phyloP scores from a whole-genome alignment of 2,888 invertebrate species.

The Orchesella flavescens region DNA sequence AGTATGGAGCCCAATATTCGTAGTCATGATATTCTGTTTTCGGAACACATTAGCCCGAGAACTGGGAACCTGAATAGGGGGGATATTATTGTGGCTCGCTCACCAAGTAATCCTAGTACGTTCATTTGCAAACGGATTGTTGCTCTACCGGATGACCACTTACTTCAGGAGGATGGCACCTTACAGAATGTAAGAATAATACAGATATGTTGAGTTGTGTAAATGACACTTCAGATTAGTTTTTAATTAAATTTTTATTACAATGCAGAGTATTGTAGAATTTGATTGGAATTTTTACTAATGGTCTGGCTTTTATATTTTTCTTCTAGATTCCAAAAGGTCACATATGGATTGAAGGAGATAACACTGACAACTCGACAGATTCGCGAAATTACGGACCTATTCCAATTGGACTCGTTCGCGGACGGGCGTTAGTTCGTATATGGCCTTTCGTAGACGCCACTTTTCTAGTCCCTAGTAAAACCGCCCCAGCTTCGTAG shows the following conservation, averaged over 20 bases:
- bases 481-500: background rate
- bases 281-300: no score
- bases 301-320: no score
- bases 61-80: slow-evolving; percentile 81
- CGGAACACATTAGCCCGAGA: slow-evolving; percentile 85
- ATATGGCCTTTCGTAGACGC: slow-evolving; percentile 80
- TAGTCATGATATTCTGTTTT: slow-evolving; percentile 86
- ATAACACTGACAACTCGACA: slow-evolving; percentile 87
- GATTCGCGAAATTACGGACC: slow-evolving; percentile 92
- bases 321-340: slow-evolving; percentile 82
- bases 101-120: slow-evolving; percentile 85
- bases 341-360: slow-evolving; percentile 94
- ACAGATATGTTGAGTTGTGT: background rate
- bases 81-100: slow-evolving; percentile 88
- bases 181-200: slow-evolving; percentile 68
- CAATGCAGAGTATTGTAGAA: no score
- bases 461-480: slow-evolving; percentile 19
- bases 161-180: slow-evolving; percentile 73
- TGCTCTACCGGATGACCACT: slow-evolving; percentile 83
- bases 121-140: slow-evolving; percentile 90
- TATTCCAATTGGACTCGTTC: slow-evolving; percentile 86
- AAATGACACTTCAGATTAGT: background rate
- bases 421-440: slow-evolving; percentile 86
- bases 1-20: slow-evolving; percentile 94
- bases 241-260: no score